Evolutionary conservation across 2,797 vertebrate genomes (phyloP), one percentile per base, ranked within the genome.

Genomic region (Philypnodon macrostomus): DNA sequence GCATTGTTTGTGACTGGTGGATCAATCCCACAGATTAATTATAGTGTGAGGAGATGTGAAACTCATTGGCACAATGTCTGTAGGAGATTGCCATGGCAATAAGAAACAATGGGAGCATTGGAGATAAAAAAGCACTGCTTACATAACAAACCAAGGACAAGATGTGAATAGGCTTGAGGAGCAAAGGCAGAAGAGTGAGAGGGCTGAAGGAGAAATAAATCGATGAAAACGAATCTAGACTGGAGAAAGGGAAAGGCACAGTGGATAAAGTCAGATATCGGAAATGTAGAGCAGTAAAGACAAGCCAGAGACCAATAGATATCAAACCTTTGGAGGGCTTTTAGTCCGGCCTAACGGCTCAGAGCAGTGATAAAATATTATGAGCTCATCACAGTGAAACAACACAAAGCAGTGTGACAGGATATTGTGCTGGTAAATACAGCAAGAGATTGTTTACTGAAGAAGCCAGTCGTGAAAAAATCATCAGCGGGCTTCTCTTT

Each of bases 91-190:
- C 71, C 73, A 80, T 63, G 63, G 77, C 53, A 44, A 73, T 70
- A 53, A 63, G 65, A 75, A 71, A 80, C 70, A 76, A 75, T 64
- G 36, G 56, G 40, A 1, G 17, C 29, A 33, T 14, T 31, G 50
- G 44, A 70, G 66, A 76, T 64, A 67, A 29, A 44, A 64, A 68
- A 71, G 46, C 8, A 16, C 16, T 3, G 45, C 66, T 83, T 81
- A 79, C 69, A 72, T 70, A 83, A 80, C 66, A 63, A 71, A 67
- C 48, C 59, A 58, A 73, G 67, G 64, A 63, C 58, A 75, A 72
- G 67, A 73, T 1, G 31, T 15, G 56, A 55, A 32, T 59, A 60
- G 45, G 70, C 61, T 60, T 15, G 26, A 35, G 34, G 65, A 70
- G 67, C 45, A 30, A 16, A 62, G 33, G 52, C 39, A 69, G 35